Evolutionary conservation across 2,797 vertebrate genomes (phyloP).

Genomic region (Clarias platycephalus): DNA sequence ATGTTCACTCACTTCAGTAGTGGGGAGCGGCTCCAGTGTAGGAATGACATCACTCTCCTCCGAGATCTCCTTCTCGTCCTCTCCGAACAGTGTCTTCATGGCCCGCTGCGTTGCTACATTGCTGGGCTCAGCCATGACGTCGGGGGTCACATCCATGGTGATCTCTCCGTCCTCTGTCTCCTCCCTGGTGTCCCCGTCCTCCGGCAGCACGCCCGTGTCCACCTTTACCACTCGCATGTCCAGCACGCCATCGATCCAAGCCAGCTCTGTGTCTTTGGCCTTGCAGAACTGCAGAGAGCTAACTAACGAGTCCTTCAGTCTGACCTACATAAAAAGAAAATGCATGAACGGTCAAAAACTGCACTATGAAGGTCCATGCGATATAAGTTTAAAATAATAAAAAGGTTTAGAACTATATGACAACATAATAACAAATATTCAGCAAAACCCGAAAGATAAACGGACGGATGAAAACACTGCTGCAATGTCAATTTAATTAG

Average conservation of each 20-base stretch:
- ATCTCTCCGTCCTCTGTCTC: conserved; percentile 84
- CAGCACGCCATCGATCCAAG: conserved; percentile 96
- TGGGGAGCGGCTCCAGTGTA: conserved; percentile 90
- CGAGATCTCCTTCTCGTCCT: conserved; percentile 88
- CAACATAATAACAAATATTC: not conserved
- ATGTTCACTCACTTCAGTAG: conserved; percentile 79
- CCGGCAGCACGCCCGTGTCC: conserved; percentile 92
- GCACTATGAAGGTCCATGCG: not conserved
- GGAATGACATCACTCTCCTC: conserved; percentile 97
- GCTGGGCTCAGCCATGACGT: conserved; percentile 73
- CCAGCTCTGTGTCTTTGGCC: conserved; percentile 94
- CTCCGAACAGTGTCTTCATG: conserved; percentile 93
- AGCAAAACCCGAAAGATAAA: not conserved
- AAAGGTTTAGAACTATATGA: not conserved
- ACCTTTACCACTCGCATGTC: conserved; percentile 98
- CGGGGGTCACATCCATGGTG: conserved; percentile 76
- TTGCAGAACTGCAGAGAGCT: conserved; percentile 98
- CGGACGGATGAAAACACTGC: not conserved
- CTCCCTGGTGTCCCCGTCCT: conserved; percentile 87
- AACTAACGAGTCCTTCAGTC: conserved; percentile 96
- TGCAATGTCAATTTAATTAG: not conserved
- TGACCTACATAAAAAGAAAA: conserved; percentile 75
- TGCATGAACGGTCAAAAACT: not conserved
- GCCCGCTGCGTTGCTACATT: conserved; percentile 80
- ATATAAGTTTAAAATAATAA: not conserved